These are phyloP conservation scores for Felis catus DNA, from an alignment of 2,113 vertebrate genomes.

Conservation along the genomic window F.catus_Fca126_mat1.0 CM031417.1:77888501-77889000, in stretches of 20 bases:
- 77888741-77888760: conserved; percentile 56
- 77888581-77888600: conserved; percentile 76
- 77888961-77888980: background rate
- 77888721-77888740: conserved; percentile 60
- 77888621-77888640: conserved; percentile 72
- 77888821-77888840: background rate
- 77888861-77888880: background rate
- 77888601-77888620: conserved; percentile 73
- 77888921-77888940: background rate
- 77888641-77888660: conserved; percentile 69
- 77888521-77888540: conserved; percentile 81
- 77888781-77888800: conserved; percentile 61
- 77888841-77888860: background rate
- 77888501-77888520: conserved; percentile 81
- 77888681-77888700: conserved; percentile 67
- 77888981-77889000: background rate
- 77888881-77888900: background rate
- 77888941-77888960: background rate
- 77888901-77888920: background rate
- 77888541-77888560: conserved; percentile 71
- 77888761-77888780: background rate
- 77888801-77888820: conserved; percentile 19
- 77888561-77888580: conserved; percentile 81
- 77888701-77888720: conserved; percentile 68
- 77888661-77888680: conserved; percentile 78